phyloP scores from a whole-genome alignment of 2,888 invertebrate genomes.

The Alsophila aescularia region DNA sequence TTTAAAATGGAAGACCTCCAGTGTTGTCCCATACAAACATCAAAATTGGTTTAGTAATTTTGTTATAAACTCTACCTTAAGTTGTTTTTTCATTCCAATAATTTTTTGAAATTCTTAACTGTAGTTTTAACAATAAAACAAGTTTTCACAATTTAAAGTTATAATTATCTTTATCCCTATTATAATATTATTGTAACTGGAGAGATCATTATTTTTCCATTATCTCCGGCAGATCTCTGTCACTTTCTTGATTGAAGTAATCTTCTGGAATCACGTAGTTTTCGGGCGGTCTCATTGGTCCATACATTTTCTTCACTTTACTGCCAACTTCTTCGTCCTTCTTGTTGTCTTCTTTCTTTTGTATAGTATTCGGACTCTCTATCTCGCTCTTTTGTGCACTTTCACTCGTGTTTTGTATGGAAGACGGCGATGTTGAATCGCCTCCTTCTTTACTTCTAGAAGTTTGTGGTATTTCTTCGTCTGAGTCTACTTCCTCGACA shows the following conservation, averaged over 20 bases:
- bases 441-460: constrained; percentile 19
- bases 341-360: constrained; percentile 8
- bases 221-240: constrained; percentile 76
- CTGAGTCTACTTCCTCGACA: constrained; percentile 81
- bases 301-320: constrained; percentile 59
- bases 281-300: constrained; percentile 79
- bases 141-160: too few relatives aligned
- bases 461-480: constrained; percentile 56
- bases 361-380: neutral
- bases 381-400: constrained; percentile 20
- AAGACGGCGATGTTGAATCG: neutral
- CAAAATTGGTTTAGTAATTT: too few relatives aligned
- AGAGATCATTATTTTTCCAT: constrained; percentile 67
- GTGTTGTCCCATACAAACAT: too few relatives aligned
- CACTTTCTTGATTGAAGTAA: constrained; percentile 73
- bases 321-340: constrained; percentile 3
- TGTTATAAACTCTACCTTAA: too few relatives aligned
- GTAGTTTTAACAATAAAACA: too few relatives aligned
- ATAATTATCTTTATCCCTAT: neutral
- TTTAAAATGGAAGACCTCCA: too few relatives aligned
- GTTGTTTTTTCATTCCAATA: too few relatives aligned
- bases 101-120: too few relatives aligned
- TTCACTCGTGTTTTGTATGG: constrained; percentile 7
- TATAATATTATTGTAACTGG: constrained; percentile 12
- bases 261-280: constrained; percentile 75